Conservation (phyloP, 2,888 invertebrate species). For the Capitulum mitella region DNA sequence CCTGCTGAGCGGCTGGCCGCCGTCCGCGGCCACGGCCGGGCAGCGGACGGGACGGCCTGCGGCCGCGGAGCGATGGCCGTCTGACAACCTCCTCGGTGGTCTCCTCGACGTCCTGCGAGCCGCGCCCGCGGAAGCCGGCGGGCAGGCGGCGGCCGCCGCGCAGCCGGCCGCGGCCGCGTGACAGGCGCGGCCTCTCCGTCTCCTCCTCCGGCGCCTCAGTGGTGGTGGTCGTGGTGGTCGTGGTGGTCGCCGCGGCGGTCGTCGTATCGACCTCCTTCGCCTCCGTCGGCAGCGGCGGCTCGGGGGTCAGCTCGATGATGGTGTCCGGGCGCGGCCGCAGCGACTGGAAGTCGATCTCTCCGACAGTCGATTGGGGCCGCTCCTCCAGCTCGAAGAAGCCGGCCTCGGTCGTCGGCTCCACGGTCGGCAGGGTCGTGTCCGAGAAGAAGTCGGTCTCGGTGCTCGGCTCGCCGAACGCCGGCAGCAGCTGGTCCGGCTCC, state of each 20-base stretch:
- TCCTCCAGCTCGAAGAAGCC: background rate
- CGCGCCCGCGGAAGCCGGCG: background rate
- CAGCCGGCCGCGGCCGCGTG: background rate
- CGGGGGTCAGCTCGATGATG: constrained; percentile 57
- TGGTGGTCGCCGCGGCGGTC: background rate
- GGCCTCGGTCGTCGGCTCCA: background rate
- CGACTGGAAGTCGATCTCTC: constrained; percentile 60
- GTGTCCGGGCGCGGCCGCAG: constrained; percentile 72
- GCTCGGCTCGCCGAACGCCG: constrained; percentile 62
- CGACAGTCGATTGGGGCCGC: background rate
- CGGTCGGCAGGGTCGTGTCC: background rate
- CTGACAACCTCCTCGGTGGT: background rate
- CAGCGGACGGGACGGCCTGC: background rate
- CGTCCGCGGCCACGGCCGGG: no score
- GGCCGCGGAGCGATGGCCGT: background rate
- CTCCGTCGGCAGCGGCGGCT: background rate
- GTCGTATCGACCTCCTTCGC: background rate
- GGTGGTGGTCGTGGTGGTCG: background rate
- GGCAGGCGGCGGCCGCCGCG: background rate
- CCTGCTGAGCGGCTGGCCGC: background rate
- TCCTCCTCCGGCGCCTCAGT: background rate
- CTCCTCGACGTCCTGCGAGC: background rate
- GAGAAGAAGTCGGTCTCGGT: background rate
- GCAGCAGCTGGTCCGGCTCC: constrained; percentile 65
- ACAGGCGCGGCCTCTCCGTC: background rate